Evolutionary conservation across 92 coral and sea anemone species (phyloP), one percentile per base, ranked within the genome.

Genomic region (Porites cylindrica): DNA sequence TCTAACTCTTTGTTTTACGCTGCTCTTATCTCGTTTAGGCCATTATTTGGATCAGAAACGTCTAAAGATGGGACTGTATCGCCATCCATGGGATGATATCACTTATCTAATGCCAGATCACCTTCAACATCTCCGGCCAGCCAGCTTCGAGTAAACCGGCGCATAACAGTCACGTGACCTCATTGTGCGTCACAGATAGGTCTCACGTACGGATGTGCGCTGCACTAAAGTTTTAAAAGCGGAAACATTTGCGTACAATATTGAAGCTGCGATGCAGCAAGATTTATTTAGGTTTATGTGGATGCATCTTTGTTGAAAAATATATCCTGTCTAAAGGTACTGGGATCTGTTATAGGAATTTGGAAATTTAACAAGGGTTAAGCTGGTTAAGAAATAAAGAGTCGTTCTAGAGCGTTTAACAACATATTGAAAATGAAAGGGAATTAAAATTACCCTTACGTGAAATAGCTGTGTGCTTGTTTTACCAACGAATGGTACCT

Each of bases 21-120:
- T 38, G 47, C 47, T 4, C 47, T 38, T 38, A 38, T 38, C 6
- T 38, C 6, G 78, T 92, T 38, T 78, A 97, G 99, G 99, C 71
- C 99, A 97, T 88, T 97, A 88, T 88, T 91, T 97, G 89, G 99
- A 97, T 80, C 99, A 97, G 85, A 97, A 97, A 63, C 91, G 98
- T 65, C 77, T 97, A 61, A 96, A 96, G 73, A 98, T 95, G 88
- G 99, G 99, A 8, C 80, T 97, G 70, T 97, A 97, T 91, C 97
- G 99, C 19, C 99, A 97, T 91, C 99, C 99, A 4, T 97, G 99
- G 99, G 99, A 97, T 88, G 99, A 97, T 65, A 97, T 97, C 88
- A 97, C 98, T 2, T 97, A 97, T 91, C 91, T 97, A 74, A 94
- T 93, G 94, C 99, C 99, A 18, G 99, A 97, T 76, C 99, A 97